A percentile compares a stretch with the other conserved stretches of the same genome.
These are phyloP conservation scores for Macrobrachium nipponense DNA, from an alignment of 1,140 invertebrate species.

Conservation along the genomic window DNA sequence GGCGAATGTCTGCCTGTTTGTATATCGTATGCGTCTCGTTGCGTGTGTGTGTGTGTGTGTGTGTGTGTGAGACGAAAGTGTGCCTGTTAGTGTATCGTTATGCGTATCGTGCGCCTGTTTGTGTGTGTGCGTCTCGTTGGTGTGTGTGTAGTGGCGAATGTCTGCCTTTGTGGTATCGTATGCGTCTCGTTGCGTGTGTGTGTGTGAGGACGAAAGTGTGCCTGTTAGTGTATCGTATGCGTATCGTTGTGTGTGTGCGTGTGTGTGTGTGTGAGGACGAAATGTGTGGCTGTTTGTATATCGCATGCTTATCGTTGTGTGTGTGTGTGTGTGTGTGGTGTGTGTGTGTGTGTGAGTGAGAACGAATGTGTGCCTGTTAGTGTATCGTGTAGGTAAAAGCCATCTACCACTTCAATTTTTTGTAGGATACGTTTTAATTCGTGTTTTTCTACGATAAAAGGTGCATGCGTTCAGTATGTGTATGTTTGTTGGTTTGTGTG, in stretches of 20 bases:
- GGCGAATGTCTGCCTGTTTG: not conserved
- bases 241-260: not conserved
- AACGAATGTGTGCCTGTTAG: not conserved
- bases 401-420: too few species aligned
- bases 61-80: too few species aligned
- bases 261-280: not conserved
- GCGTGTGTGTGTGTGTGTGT: too few species aligned
- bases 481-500: too few species aligned
- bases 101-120: too few species aligned
- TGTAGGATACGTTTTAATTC: too few species aligned
- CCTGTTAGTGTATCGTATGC: not conserved
- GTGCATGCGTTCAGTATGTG: too few species aligned
- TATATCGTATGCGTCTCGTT: not conserved
- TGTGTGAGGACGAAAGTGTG: not conserved
- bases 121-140: not conserved
- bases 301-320: not conserved
- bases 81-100: too few species aligned
- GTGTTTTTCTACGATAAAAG: too few species aligned
- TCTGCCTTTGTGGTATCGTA: not conserved
- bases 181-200: not conserved
- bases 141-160: not conserved
- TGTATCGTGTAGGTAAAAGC: too few species aligned
- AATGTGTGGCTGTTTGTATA: not conserved
- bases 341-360: slow-evolving; percentile 3
- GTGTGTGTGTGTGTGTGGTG: not conserved